These are phyloP conservation scores for Emydura subglobosa DNA, from an alignment of 2,113 vertebrate species.

Conservation along the genomic window DNA sequence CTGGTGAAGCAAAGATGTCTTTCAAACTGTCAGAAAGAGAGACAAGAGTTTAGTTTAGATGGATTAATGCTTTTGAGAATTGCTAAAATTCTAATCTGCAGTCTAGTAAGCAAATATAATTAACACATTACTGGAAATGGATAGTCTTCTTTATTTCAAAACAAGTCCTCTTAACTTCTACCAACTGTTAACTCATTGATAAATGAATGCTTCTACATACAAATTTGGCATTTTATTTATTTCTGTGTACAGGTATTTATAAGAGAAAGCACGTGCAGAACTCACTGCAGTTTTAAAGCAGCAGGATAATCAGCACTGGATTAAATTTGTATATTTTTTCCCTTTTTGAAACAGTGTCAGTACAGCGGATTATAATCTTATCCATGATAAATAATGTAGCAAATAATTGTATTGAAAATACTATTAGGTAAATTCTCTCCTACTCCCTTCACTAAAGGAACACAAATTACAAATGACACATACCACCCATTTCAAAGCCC, in stretches of 20 bases:
- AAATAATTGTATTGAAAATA: rapidly evolving
- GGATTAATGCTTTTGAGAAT: background rate
- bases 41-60: background rate
- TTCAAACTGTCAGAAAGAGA: background rate
- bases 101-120: background rate
- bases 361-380: background rate
- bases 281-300: background rate
- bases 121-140: background rate
- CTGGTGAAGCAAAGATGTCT: background rate
- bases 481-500: background rate
- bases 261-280: background rate
- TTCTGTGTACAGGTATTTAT: background rate
- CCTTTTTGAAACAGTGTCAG: background rate
- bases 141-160: background rate
- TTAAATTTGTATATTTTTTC: background rate
- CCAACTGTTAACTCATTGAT: background rate
- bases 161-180: background rate
- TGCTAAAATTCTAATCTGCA: background rate
- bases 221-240: background rate
- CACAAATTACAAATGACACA: background rate
- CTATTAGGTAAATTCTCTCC: background rate
- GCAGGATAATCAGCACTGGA: background rate
- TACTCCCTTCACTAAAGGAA: background rate
- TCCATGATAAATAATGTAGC: background rate
- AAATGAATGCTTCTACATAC: background rate